Percentiles rank a stretch among this genome's conserved stretches.
phyloP scores from a whole-genome alignment of 2,888 invertebrate species.

The Ernsta delagoae region DNA sequence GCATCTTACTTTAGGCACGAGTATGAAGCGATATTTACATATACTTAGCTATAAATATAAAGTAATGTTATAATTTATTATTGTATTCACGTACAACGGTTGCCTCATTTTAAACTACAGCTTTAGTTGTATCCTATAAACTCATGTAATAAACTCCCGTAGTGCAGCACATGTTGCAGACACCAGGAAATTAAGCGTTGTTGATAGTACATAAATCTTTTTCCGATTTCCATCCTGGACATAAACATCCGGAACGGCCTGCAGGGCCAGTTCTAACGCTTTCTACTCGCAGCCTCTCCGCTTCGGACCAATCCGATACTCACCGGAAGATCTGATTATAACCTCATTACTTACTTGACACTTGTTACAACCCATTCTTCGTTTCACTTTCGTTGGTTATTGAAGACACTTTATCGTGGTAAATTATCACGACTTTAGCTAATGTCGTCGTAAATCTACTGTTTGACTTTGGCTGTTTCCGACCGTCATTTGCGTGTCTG shows the following conservation, averaged over 20 bases:
- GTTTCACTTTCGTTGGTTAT: slow-evolving; percentile 56
- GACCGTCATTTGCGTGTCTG: no score
- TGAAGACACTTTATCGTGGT: slow-evolving; percentile 29
- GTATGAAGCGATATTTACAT: no score
- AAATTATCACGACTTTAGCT: slow-evolving; percentile 25
- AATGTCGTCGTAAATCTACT: background rate
- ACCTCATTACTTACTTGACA: slow-evolving; percentile 61
- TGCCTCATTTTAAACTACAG: no score
- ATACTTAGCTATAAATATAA: no score
- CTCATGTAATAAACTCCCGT: background rate
- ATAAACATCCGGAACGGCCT: slow-evolving; percentile 65
- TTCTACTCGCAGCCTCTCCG: slow-evolving; percentile 49
- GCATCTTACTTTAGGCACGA: no score
- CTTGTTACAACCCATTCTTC: slow-evolving; percentile 54
- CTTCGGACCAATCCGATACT: slow-evolving; percentile 50
- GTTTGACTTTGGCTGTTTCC: no score
- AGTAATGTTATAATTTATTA: no score
- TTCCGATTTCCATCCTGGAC: slow-evolving; percentile 65
- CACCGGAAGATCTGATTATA: slow-evolving; percentile 73
- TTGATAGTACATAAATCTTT: slow-evolving; percentile 41
- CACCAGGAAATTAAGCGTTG: slow-evolving; percentile 54
- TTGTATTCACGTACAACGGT: no score
- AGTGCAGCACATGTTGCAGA: slow-evolving; percentile 5
- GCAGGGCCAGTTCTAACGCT: slow-evolving; percentile 63
- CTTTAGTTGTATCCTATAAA: no score